phyloP scores from a whole-genome alignment of 2,113 vertebrate genomes.

The Saguinus imperator region DNA sequence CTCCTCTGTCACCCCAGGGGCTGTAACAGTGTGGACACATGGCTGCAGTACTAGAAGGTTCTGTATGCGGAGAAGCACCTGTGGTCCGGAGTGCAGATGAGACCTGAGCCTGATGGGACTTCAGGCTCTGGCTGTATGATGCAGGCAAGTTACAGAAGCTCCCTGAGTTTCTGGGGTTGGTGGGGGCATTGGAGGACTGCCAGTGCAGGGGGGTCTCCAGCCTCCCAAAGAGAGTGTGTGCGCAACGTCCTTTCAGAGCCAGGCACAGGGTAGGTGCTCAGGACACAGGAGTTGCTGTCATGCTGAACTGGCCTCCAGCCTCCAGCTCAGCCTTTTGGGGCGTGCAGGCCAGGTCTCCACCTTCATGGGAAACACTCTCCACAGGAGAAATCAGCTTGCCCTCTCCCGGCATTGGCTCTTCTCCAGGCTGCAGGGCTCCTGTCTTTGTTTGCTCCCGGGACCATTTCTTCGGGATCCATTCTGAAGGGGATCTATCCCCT shows the following conservation, averaged over 20 bases:
- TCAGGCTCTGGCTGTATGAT: accelerated
- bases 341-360: accelerated
- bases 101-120: accelerated
- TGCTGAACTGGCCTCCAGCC: accelerated
- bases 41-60: neutral
- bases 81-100: accelerated
- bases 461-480: neutral
- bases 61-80: neutral
- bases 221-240: accelerated
- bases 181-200: neutral
- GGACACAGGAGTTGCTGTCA: accelerated
- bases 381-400: neutral
- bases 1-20: neutral
- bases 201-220: accelerated
- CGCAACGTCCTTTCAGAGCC: accelerated
- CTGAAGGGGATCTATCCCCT: neutral
- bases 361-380: accelerated
- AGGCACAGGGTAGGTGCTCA: accelerated
- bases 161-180: neutral
- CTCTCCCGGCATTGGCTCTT: accelerated
- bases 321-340: accelerated
- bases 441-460: neutral
- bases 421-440: neutral
- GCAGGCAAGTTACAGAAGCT: accelerated
- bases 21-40: accelerated